A percentile compares a stretch with the other conserved stretches of the same genome.
Conservation (phyloP, 1,140 invertebrate species). For the Centruroides vittatus region DNA sequence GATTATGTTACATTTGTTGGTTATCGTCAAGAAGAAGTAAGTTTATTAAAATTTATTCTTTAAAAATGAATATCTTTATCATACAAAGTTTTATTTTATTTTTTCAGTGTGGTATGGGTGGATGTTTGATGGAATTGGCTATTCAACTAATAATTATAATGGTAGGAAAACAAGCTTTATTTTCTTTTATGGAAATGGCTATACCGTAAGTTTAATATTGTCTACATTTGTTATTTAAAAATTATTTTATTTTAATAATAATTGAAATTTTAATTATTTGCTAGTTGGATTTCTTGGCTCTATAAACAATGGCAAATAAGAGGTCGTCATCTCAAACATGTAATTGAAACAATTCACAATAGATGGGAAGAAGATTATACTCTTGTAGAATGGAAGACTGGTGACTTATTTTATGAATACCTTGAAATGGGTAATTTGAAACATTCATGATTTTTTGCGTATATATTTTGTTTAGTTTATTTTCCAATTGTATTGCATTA, state of each 20-base stretch:
- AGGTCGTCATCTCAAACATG: conserved; percentile 3
- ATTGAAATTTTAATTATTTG: not conserved
- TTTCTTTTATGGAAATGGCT: conserved; percentile 42
- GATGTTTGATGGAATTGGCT: conserved; percentile 47
- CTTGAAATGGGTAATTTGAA: conserved; percentile 75
- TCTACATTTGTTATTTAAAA: not conserved
- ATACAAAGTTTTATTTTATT: no score
- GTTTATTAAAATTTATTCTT: conserved; percentile 7
- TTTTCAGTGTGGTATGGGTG: conserved; percentile 43
- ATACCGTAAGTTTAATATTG: conserved; percentile 36
- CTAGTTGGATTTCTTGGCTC: conserved; percentile 10
- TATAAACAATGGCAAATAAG: conserved; percentile 6
- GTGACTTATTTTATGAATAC: conserved; percentile 90
- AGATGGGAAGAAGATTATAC: conserved; percentile 81
- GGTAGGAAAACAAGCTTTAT: conserved; percentile 52
- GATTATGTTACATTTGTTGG: conserved; percentile 58
- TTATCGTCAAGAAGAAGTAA: conserved; percentile 68
- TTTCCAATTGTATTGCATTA: no score
- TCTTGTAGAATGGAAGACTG: conserved; percentile 70
- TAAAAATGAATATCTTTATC: not conserved
- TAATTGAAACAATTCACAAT: not conserved
- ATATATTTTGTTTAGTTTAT: no score
- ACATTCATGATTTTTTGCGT: not conserved
- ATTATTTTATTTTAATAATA: not conserved
- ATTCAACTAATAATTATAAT: conserved; percentile 54